Evolutionary conservation across 2,113 vertebrate genomes (phyloP), one percentile per base, ranked within the genome.

Genomic region (Caracal caracal): DNA sequence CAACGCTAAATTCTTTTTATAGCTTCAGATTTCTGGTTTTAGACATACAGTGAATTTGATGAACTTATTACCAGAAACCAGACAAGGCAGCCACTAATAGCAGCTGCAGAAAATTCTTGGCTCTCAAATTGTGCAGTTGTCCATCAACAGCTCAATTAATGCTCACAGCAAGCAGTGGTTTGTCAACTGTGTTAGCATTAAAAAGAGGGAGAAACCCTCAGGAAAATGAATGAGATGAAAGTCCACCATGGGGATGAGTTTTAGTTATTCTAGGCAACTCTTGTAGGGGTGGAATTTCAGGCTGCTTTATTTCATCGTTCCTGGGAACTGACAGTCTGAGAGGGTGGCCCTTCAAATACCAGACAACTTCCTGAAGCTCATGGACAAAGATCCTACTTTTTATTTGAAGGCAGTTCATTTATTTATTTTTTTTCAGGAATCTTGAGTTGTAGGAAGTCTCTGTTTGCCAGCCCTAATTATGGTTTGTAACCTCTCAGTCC

Each of bases 1-100:
- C 43, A 56, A 37, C 0, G 7, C 61, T 61, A 76, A 65, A 17
- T 78, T 84, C 51, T 80, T 93, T 87, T 91, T 61, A 73, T 83
- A n/a, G 85, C 33, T 82, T 78, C 90, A 40, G 65, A 85, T 85
- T 84, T 96, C 78, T 88, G 82, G 24, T 61, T 47, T 61, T 81
- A 75, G 66, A 78, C 35, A 16, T 33, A 51, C 37, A 93, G 24
- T 5, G 35, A 95, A 71, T 84, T 78, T 68, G 81, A 94, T 85
- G 89, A 78, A 93, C 70, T 80, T 84, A 90, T 96, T 82, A 88
- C 63, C 49, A 30, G 93, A 94, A 92, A 73, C 61, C 80, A 95
- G 93, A 92, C 49, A 81, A 81, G 70, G 81, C 43, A 84, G 56
- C 35, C 63, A 19, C 93, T 90, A 61, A 93, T 15, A 71, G 86